Conservation (phyloP, 92 coral and sea anemone genomes). For the Epizoanthus illoricatus region DNA sequence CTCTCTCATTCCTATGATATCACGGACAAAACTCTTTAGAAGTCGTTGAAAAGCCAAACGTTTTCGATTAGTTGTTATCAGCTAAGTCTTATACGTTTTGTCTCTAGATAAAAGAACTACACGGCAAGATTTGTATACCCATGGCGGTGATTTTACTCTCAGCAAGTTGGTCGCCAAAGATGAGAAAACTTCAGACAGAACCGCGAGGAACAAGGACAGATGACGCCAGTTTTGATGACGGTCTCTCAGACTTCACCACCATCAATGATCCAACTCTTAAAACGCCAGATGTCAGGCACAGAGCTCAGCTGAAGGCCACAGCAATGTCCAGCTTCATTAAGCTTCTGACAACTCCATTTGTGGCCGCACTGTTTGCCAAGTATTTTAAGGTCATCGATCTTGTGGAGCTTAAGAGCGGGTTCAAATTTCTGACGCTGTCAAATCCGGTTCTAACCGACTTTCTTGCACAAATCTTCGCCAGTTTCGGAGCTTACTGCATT, state of each 20-base stretch:
- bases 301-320: conserved; percentile 65
- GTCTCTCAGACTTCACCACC: conserved; percentile 19
- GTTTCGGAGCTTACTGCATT: conserved; percentile 73
- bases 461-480: conserved; percentile 73
- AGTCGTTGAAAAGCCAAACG: too few relatives aligned
- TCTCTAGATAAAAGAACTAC: conserved; percentile 14
- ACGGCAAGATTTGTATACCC: conserved; percentile 59
- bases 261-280: conserved; percentile 18
- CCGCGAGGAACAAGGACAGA: conserved; percentile 25
- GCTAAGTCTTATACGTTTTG: not conserved
- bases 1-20: too few relatives aligned
- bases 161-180: conserved; percentile 80
- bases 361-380: conserved; percentile 62
- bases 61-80: not conserved
- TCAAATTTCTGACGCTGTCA: conserved; percentile 30
- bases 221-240: not conserved
- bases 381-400: conserved; percentile 36
- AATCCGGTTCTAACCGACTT: conserved; percentile 61
- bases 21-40: too few relatives aligned
- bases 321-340: conserved; percentile 72
- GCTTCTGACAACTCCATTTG: conserved; percentile 81
- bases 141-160: conserved; percentile 66
- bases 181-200: conserved; percentile 58
- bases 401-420: conserved; percentile 44
- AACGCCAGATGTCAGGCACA: conserved; percentile 3